A percentile compares a stretch with the other conserved stretches of the same genome.
Conservation (phyloP, 2,113 vertebrate genomes). For the Cyprinodon tularosa region DNA sequence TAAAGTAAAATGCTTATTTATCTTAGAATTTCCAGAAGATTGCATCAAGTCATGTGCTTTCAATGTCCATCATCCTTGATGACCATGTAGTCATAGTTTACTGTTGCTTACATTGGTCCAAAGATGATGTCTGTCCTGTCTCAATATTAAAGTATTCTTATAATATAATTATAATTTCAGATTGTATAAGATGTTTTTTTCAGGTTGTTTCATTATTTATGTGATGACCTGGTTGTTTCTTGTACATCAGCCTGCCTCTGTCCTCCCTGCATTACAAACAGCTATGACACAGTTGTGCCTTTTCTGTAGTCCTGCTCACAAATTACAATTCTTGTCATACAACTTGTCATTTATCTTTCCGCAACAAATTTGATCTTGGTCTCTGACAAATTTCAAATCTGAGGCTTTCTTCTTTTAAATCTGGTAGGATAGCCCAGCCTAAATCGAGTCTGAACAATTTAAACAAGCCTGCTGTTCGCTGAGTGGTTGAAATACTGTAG, state of each 20-base stretch:
- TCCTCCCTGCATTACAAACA: not conserved
- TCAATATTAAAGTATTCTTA: no score
- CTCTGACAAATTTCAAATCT: not conserved
- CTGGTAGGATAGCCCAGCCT: no score
- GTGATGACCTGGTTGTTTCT: not conserved
- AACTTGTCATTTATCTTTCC: not conserved
- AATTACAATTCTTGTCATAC: not conserved
- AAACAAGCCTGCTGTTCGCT: not conserved
- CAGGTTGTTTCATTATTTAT: not conserved
- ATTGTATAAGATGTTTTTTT: not conserved
- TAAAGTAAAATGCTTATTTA: no score
- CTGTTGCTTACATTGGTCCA: no score
- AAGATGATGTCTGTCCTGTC: no score
- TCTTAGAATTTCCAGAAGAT: no score
- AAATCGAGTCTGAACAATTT: not conserved
- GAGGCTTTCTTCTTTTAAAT: not conserved
- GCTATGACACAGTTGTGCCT: not conserved
- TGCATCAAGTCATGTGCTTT: no score
- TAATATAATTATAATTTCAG: no score
- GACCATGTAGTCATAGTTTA: no score
- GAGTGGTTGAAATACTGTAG: not conserved
- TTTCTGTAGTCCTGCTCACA: not conserved
- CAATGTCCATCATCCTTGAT: no score
- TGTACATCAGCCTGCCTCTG: not conserved
- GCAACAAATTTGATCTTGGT: not conserved